Percentiles rank a stretch among this genome's conserved stretches.
Conservation (phyloP, 2,797 vertebrate genomes). For the Saxicola maurus region DNA sequence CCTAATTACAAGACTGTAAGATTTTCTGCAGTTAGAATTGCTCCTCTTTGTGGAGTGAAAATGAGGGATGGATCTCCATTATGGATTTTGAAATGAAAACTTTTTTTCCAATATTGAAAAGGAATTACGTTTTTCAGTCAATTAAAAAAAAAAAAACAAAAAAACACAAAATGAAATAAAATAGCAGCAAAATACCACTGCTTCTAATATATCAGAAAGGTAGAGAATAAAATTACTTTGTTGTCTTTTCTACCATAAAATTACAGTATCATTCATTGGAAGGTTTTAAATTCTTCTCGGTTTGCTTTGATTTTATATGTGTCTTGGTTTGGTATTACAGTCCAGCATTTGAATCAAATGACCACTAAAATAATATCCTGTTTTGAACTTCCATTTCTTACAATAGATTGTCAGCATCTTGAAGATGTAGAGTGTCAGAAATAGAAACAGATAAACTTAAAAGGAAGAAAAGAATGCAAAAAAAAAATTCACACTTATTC, state of each 20-base stretch:
- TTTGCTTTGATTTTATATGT: not conserved
- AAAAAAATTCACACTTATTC: not conserved
- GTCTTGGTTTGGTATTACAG: not conserved
- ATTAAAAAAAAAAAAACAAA: rapidly evolving
- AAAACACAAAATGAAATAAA: not conserved
- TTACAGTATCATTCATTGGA: not conserved
- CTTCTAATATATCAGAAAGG: not conserved
- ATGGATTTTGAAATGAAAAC: not conserved
- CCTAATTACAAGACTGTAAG: not conserved
- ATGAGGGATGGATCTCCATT: not conserved
- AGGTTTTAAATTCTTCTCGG: not conserved
- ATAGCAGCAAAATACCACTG: not conserved
- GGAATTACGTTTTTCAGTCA: not conserved
- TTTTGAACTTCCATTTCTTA: not conserved
- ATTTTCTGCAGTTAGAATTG: not conserved
- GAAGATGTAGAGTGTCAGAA: not conserved
- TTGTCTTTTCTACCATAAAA: not conserved
- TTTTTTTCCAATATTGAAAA: not conserved
- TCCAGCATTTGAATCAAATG: not conserved
- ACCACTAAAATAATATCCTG: not conserved
- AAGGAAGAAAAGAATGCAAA: not conserved
- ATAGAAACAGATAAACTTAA: not conserved
- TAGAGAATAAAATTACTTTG: not conserved
- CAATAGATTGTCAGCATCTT: not conserved
- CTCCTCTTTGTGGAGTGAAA: not conserved